These are phyloP conservation scores for Danionella dracula DNA, from an alignment of 2,797 vertebrate genomes.

Conservation along the genomic window DNA sequence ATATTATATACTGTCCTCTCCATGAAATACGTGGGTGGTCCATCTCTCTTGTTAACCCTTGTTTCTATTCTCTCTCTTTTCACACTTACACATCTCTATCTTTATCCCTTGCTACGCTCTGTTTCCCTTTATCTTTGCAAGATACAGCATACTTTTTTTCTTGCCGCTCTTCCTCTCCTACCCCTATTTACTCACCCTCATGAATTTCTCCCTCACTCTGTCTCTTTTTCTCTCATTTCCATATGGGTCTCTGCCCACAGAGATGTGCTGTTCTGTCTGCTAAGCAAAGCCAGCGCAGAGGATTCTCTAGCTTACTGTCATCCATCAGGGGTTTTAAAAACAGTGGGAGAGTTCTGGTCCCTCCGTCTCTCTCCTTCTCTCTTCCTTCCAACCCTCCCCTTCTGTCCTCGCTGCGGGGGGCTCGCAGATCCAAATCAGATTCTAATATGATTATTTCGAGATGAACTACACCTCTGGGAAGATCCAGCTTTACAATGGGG, in stretches of 20 bases:
- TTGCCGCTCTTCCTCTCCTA: slow-evolving; percentile 2
- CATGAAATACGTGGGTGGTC: not conserved
- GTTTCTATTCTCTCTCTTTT: not conserved
- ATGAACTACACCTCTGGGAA: slow-evolving; percentile 71
- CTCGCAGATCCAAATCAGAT: slow-evolving; percentile 45
- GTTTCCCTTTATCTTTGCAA: not conserved
- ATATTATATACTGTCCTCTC: not conserved
- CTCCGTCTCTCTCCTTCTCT: slow-evolving; percentile 9
- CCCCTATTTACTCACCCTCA: slow-evolving; percentile 2
- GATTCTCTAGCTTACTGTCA: slow-evolving; percentile 52
- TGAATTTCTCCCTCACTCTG: slow-evolving; percentile 8
- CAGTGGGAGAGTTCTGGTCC: slow-evolving; percentile 10
- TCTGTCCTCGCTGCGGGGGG: slow-evolving; percentile 25
- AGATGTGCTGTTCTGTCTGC: slow-evolving; percentile 49
- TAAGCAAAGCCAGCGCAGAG: slow-evolving; percentile 48
- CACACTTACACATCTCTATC: not conserved
- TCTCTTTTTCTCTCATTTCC: slow-evolving; percentile 22
- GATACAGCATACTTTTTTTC: not conserved
- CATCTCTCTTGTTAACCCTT: not conserved
- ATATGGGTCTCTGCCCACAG: slow-evolving; percentile 31
- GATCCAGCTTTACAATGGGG: slow-evolving; percentile 77
- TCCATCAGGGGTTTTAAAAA: slow-evolving; percentile 46
- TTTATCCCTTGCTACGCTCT: not conserved
- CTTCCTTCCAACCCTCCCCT: not conserved
- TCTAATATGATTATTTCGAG: slow-evolving; percentile 72